A percentile compares a stretch with the other conserved stretches of the same genome.
These are phyloP conservation scores for Mohoua ochrocephala DNA, from an alignment of 2,113 vertebrate species.

Conservation along the genomic window DNA sequence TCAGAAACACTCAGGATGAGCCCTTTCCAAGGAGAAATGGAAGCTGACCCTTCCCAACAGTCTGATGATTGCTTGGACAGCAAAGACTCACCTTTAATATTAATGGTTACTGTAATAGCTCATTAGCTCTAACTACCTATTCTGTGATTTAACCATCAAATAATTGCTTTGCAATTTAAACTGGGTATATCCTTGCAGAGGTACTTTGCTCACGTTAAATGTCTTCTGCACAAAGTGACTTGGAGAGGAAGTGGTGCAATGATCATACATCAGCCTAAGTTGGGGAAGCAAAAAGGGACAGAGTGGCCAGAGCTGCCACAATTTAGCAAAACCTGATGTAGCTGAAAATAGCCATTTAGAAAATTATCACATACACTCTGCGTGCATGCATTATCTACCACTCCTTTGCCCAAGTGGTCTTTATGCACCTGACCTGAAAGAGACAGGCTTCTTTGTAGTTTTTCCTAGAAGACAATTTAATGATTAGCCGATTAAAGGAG, in stretches of 20 bases:
- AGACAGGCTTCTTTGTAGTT: fast-evolving
- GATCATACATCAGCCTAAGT: background rate
- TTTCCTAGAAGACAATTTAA: background rate
- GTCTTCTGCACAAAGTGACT: background rate
- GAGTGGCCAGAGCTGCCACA: background rate
- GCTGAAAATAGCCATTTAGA: background rate
- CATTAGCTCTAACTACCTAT: background rate
- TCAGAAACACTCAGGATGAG: background rate
- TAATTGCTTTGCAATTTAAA: background rate
- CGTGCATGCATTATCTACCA: fast-evolving
- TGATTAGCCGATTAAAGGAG: background rate
- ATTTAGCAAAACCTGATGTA: background rate
- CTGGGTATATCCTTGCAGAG: background rate
- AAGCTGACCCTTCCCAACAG: background rate
- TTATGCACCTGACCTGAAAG: background rate
- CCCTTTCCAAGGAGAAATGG: background rate
- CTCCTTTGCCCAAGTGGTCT: background rate
- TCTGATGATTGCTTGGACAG: background rate
- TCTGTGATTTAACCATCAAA: background rate
- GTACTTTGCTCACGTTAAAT: background rate
- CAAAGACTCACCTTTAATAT: background rate
- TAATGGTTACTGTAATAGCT: background rate
- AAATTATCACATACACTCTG: background rate
- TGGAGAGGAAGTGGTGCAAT: background rate
- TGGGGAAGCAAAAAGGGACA: background rate